A percentile compares a stretch with the other conserved stretches of the same genome.
Conservation (phyloP, 2,113 vertebrate genomes). For the Propithecus coquereli region DNA sequence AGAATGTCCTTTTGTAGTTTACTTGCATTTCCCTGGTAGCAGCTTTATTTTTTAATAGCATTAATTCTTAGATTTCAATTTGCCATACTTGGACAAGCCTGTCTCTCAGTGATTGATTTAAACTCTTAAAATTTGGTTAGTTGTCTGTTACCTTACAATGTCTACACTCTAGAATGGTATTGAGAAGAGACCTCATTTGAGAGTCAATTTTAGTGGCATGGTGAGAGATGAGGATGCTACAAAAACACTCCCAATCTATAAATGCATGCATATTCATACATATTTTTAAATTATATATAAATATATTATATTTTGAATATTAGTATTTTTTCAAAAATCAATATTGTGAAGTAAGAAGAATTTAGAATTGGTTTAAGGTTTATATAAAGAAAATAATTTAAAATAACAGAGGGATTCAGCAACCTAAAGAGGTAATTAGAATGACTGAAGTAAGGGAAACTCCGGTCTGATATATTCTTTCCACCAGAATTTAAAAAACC, state of each 20-base stretch:
- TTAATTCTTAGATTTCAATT: neutral
- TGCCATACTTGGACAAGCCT: neutral
- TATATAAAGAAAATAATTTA: neutral
- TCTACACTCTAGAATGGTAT: neutral
- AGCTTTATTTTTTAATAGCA: neutral
- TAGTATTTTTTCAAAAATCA: neutral
- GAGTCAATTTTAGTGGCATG: too few relatives aligned
- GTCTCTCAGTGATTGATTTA: neutral
- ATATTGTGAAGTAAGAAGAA: neutral
- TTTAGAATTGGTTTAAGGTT: neutral
- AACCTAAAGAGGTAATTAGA: neutral
- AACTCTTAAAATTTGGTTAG: neutral
- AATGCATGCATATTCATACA: neutral
- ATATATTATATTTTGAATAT: neutral
- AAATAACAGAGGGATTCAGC: neutral
- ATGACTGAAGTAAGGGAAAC: neutral
- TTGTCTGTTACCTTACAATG: neutral
- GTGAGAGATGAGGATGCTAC: too few relatives aligned
- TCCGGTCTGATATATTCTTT: neutral
- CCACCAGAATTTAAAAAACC: neutral
- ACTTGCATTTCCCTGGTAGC: neutral
- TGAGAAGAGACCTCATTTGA: neutral
- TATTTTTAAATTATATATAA: neutral
- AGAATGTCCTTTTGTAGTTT: neutral
- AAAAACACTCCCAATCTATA: neutral